Conservation (phyloP, 1,140 invertebrate species). For the Drosophila carrolli region DNA sequence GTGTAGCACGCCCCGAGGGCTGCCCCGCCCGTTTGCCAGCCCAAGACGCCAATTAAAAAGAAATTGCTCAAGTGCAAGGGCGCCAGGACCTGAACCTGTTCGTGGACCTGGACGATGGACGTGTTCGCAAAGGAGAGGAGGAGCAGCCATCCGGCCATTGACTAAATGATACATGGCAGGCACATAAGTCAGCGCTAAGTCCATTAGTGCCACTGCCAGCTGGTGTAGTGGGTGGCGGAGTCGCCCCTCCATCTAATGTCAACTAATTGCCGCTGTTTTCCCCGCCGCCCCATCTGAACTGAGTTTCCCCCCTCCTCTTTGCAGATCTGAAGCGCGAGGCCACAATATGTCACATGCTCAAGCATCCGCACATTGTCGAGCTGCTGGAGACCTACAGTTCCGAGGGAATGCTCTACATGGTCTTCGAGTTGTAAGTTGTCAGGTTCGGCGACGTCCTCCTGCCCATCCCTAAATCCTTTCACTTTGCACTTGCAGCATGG, state of each 20-base stretch:
- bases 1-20: constrained; percentile 47
- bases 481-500: constrained; percentile 93
- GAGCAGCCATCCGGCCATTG: constrained; percentile 54
- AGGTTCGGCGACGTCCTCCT: constrained; percentile 17
- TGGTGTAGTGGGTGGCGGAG: constrained; percentile 37
- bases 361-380: constrained; percentile 99
- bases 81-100: constrained; percentile 29
- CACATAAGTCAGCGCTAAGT: constrained; percentile 75
- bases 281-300: constrained; percentile 60
- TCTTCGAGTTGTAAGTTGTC: constrained; percentile 98
- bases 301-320: constrained; percentile 60
- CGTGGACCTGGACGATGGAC: constrained; percentile 11
- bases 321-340: constrained; percentile 98
- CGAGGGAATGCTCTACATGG: constrained; percentile 99
- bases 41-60: constrained; percentile 69
- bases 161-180: constrained; percentile 74
- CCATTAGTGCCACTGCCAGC: constrained; percentile 68
- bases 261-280: constrained; percentile 67
- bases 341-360: constrained; percentile 99
- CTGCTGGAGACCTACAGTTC: constrained; percentile 99
- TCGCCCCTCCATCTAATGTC: constrained; percentile 41
- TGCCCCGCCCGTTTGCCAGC: constrained; percentile 23
- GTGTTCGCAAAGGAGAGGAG: not conserved
- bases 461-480: constrained; percentile 49
- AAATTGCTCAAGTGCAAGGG: constrained; percentile 74